These are phyloP conservation scores for Cyphomyrus plagiostoma DNA, from an alignment of 2,113 vertebrate species.

Conservation along the genomic window DNA sequence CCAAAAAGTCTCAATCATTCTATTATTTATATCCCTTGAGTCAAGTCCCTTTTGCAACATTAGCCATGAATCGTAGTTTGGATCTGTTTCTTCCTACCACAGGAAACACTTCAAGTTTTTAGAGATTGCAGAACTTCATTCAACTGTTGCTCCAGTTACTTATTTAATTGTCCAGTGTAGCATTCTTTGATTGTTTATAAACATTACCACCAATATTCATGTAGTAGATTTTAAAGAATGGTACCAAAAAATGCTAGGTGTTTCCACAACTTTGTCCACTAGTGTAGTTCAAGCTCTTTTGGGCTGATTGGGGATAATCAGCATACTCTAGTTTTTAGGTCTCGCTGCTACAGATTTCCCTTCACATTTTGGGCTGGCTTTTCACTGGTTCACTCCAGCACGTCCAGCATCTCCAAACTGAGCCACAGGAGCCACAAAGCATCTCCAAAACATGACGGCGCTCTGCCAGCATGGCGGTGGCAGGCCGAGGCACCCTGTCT, in stretches of 20 bases:
- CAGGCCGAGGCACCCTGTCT: not conserved
- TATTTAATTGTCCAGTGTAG: too few relatives aligned
- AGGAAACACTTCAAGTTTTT: not conserved
- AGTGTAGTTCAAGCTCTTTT: not conserved
- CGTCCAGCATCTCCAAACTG: not conserved
- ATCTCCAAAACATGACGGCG: not conserved
- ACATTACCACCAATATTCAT: too few relatives aligned
- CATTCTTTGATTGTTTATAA: too few relatives aligned
- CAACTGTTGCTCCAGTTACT: too few relatives aligned
- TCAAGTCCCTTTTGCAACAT: not conserved
- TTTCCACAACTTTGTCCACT: not conserved
- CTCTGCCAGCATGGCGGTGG: not conserved
- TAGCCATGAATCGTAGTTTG: not conserved
- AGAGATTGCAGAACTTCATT: too few relatives aligned
- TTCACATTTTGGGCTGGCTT: not conserved
- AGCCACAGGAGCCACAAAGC: not conserved
- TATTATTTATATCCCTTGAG: not conserved
- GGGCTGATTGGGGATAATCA: not conserved
- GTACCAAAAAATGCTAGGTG: too few relatives aligned
- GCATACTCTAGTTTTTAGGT: not conserved
- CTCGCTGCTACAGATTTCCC: not conserved
- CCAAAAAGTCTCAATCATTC: not conserved
- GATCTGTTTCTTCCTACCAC: not conserved
- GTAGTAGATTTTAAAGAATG: too few relatives aligned
- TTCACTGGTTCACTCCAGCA: not conserved